Conservation (phyloP, 1,140 invertebrate species). For the Spodoptera frugiperda region DNA sequence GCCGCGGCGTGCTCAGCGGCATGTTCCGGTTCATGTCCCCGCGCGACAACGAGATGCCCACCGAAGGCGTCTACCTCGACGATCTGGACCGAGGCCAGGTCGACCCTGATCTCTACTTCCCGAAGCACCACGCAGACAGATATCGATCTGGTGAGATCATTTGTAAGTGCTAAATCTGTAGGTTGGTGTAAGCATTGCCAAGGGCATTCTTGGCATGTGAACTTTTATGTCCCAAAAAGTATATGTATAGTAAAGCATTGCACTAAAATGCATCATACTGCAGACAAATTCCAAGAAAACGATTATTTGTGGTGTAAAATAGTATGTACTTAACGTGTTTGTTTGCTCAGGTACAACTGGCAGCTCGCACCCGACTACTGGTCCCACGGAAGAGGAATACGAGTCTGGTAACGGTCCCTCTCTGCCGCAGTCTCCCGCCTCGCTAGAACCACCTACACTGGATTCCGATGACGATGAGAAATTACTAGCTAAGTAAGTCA, state of each 20-base stretch:
- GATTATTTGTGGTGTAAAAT: too few species aligned
- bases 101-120: conserved; percentile 97
- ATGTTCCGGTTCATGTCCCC: conserved; percentile 97
- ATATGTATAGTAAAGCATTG: background rate
- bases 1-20: conserved; percentile 90
- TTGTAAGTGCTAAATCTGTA: conserved; percentile 32
- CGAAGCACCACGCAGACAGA: conserved; percentile 83
- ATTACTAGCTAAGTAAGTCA: conserved; percentile 87
- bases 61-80: conserved; percentile 96
- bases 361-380: conserved; percentile 48
- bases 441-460: conserved; percentile 92
- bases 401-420: conserved; percentile 98
- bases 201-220: conserved; percentile 19
- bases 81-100: conserved; percentile 95
- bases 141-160: conserved; percentile 69
- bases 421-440: conserved; percentile 96
- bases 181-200: background rate
- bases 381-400: conserved; percentile 94
- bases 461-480: conserved; percentile 95
- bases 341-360: conserved; percentile 49
- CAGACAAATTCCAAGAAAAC: too few species aligned
- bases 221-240: background rate
- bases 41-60: conserved; percentile 87
- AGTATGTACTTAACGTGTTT: conserved; percentile 1
- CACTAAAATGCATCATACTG: background rate